Base-by-base conservation (phyloP, 2,113 vertebrate species). In the Noctilio leporinus region DNA sequence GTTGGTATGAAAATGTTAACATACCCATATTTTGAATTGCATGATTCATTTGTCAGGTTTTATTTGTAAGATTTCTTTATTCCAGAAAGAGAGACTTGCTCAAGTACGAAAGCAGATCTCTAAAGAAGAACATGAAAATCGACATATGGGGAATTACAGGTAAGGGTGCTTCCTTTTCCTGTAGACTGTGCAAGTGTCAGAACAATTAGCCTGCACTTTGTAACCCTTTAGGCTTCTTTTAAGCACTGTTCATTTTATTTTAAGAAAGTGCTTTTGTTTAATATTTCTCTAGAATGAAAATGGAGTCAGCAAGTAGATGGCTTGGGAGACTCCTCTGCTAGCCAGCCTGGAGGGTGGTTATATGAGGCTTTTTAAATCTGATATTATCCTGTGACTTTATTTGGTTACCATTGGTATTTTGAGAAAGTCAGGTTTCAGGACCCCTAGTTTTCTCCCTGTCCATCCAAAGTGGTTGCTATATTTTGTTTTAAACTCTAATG, bases 91-190 rank as follows among this genome's bases (percentile, higher is more conserved):
- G 97, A 99, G 98, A 92, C 99, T 99, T 90, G 99, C 98, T 85
- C 99, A 99, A 98, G 99, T 99, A 94, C 99, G 99, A 97, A 99
- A 99, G 98, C 99, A 99, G 98, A 98, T 99, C 97, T 99, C 99
- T 67, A 99, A 98, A 98, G 99, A 99, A 97, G 99, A 99, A 96
- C 99, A 99, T 93, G 99, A 99, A 98, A 99, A 99, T 72, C 98
- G 98, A 96, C 99, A 99, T 96, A 99, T 99, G 98, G 99, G 99
- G 86, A 99, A 99, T 97, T 99, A 99, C 98, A 99, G 99, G 99
- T 99, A 99, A 98, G 82, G 57, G 4, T 85, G 86, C 89, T 43
- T 55, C 53, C n/a, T 94, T 70, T 92, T 62, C 69, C 40, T 40
- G 51, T 30, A 43, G 47, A 64, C 43, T 30, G n/a, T 88, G 69